Base-by-base conservation (phyloP, 2,797 vertebrate genomes). In the Serranus cabrilla region DNA sequence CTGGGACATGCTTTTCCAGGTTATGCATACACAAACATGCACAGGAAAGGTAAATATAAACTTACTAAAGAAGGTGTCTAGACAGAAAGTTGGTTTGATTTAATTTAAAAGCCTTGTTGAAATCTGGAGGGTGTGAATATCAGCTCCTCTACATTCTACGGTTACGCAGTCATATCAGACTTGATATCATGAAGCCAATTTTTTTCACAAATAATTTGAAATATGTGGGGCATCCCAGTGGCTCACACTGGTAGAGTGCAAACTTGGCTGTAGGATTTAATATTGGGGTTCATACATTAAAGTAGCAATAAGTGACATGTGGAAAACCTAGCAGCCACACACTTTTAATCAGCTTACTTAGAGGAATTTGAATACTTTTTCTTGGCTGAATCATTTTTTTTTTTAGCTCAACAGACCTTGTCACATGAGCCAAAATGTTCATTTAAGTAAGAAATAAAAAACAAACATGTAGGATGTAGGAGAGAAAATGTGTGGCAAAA, bases 391-490 rank as follows among this genome's bases (percentile, higher is more conserved):
- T 63, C 9, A 3, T 18, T 18, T 69, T 37, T 18, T 69, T 37
- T 63, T 76, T 50, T 20, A 40, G 46, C 12, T 63, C 40, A 66
- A 13, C 37, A 25, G 18, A 27, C 8, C 16, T 31, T 1, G 0
- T 56, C 34, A 66, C 23, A 56, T 4, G 43, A 62, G 45, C 40
- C 25, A 69, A 60, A 47, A 57, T 74, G 4, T 60, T 42, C 17
- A 56, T 66, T 57, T 18, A 34, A 73, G 51, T 34, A 11, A 34
- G 7, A 31, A n/a, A n/a, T n/a, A n/a, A n/a, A n/a, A n/a, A n/a
- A n/a, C n/a, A n/a, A n/a, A n/a, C n/a, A n/a, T n/a, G 51, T 4
- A 39, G 20, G 37, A 52, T 61, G 9, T 46, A 23, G 23, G 4
- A 39, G 1, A 60, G 11, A 40, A 47, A 25, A 50, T 9, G 23